A percentile compares a stretch with the other conserved stretches of the same genome.
These are phyloP conservation scores for Tympanuchus pallidicinctus DNA, from an alignment of 2,113 vertebrate species.

Conservation along the genomic window DNA sequence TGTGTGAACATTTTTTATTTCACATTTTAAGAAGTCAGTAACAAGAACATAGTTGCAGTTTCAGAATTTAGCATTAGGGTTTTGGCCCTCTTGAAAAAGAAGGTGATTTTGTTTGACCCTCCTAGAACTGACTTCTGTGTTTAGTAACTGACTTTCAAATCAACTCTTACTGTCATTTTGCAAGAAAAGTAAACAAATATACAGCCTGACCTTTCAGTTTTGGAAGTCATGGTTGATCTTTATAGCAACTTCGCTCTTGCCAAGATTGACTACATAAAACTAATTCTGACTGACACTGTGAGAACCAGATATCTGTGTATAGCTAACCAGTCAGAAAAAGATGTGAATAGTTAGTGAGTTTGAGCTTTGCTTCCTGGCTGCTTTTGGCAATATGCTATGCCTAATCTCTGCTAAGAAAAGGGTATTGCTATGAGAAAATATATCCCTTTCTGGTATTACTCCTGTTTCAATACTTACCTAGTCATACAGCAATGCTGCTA, in stretches of 20 bases:
- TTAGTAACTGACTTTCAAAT: not conserved
- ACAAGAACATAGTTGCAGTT: not conserved
- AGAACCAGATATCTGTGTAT: not conserved
- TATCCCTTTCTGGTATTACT: not conserved
- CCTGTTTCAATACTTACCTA: not conserved
- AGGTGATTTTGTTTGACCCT: not conserved
- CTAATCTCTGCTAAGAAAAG: not conserved
- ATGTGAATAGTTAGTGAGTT: not conserved
- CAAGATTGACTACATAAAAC: not conserved
- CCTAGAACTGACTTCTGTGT: not conserved
- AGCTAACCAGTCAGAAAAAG: slow-evolving; percentile 23
- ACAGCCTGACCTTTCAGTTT: not conserved
- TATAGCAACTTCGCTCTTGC: slow-evolving; percentile 35
- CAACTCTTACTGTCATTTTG: not conserved
- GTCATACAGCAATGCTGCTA: not conserved
- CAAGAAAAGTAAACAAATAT: not conserved
- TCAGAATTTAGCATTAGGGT: not conserved
- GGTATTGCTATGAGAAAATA: not conserved
- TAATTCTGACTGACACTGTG: not conserved
- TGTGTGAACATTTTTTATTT: not conserved
- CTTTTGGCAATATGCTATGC: not conserved
- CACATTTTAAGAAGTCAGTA: not conserved
- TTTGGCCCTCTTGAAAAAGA: not conserved
- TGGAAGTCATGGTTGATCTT: not conserved
- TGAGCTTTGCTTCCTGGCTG: not conserved